A percentile compares a stretch with the other conserved stretches of the same genome.
These are phyloP conservation scores for Karalla daura DNA, from an alignment of 2,797 vertebrate genomes.

Conservation along the genomic window DNA sequence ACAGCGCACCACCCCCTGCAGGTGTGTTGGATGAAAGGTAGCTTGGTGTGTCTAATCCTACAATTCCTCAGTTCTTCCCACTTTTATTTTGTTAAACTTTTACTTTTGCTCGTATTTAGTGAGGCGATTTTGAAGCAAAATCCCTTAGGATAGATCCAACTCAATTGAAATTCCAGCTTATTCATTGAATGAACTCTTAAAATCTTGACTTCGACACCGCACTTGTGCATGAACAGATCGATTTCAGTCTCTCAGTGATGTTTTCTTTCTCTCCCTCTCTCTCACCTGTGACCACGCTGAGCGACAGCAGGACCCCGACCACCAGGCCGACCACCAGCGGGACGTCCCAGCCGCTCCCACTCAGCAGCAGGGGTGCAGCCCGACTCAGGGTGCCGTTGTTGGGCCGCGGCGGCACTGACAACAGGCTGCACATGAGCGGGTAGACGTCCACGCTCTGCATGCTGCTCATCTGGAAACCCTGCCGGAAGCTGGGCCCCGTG, in stretches of 20 bases:
- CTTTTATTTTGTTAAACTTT: too few relatives aligned
- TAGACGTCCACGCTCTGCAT: conserved; percentile 92
- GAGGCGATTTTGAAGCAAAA: too few relatives aligned
- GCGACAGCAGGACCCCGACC: conserved; percentile 84
- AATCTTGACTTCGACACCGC: background rate
- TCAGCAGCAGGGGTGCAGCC: conserved; percentile 84
- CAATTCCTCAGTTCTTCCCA: too few relatives aligned
- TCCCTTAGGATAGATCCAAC: too few relatives aligned
- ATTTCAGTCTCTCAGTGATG: too few relatives aligned
- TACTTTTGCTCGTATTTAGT: too few relatives aligned
- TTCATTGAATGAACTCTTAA: too few relatives aligned
- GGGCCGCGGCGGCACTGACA: conserved; percentile 83
- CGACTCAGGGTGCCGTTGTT: conserved; percentile 91
- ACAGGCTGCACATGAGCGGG: conserved; percentile 94
- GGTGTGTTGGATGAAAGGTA: too few relatives aligned
- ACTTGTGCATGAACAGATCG: too few relatives aligned
- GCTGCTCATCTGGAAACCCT: conserved; percentile 71
- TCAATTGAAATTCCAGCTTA: too few relatives aligned
- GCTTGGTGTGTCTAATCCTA: too few relatives aligned
- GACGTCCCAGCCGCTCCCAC: conserved; percentile 83
- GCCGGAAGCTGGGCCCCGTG: conserved; percentile 89
- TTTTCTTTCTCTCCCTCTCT: conserved; percentile 15
- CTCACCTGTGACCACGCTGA: conserved; percentile 81
- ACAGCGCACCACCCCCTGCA: too few relatives aligned
- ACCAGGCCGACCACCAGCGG: conserved; percentile 77